Conservation (phyloP, 2,113 vertebrate species). For the Serranochromis macrocephalus region DNA sequence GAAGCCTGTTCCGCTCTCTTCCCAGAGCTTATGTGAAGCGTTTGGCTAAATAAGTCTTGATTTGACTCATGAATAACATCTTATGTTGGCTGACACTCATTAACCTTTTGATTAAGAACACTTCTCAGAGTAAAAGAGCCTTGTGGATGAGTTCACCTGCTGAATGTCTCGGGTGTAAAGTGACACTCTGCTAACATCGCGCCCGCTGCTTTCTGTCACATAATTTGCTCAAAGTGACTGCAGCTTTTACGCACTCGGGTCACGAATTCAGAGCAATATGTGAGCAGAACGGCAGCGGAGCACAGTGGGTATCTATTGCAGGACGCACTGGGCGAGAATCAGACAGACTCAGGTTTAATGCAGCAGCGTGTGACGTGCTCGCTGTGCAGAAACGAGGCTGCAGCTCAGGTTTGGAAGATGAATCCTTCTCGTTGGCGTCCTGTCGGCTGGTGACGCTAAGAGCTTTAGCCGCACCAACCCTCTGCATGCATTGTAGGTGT, state of each 20-base stretch:
- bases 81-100: not conserved
- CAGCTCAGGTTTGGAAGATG: not conserved
- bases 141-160: not conserved
- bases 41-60: not conserved
- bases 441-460: not conserved
- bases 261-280: not conserved
- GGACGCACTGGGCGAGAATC: not conserved
- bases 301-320: not conserved
- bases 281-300: not conserved
- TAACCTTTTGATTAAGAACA: not conserved
- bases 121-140: fast-evolving
- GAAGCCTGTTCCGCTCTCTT: fast-evolving
- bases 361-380: not conserved
- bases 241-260: not conserved
- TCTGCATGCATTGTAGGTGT: not conserved
- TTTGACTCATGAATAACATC: not conserved
- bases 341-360: not conserved
- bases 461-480: fast-evolving
- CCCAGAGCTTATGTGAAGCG: no score
- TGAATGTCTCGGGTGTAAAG: not conserved
- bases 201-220: not conserved
- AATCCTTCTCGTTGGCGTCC: not conserved
- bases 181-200: not conserved
- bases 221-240: not conserved
- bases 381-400: not conserved